Evolutionary conservation across 2,113 vertebrate genomes (phyloP), one percentile per base, ranked within the genome.

Genomic region (Callospermophilus lateralis): DNA sequence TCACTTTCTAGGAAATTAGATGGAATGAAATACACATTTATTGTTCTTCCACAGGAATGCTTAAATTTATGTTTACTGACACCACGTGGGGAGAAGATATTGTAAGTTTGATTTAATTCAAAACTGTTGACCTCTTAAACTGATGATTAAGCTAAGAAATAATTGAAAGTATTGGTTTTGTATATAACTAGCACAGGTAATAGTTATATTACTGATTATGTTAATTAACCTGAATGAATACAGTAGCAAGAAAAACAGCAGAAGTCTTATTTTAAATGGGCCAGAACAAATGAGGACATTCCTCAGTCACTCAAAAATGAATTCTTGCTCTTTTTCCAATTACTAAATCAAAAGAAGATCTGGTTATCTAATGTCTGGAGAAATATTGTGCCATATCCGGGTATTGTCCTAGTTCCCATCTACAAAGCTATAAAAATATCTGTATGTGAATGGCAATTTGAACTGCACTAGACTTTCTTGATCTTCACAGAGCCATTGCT

Each of bases 381-480:
- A 74, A n/a, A 89, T 19, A 3, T 4, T 32, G 4, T 2, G 17
- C 8, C 5, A 20, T 74, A 34, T 48, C 15, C 48, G 10, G 3
- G 3, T 81, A 19, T 26, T 42, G 2, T 32, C 28, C 26, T 94
- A 28, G 13, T 67, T 68, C 7, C 16, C 53, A 22, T 28, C 1
- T 17, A 74, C 3, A 88, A 72, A 55, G 16, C 3, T 74, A 6
- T 19, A 4, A 84, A 92, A 65, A 58, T 19, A 84, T 55, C 4
- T 76, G 48, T 4, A 93, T 68, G 85, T 68, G 45, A 96, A 24
- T 68, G 6, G 4, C 2, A n/a, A 55, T 11, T 26, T 63, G 26
- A 28, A 45, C 2, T 22, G 37, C 0, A 24, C 2, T 17, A 73
- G 26, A 0, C 19, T 73, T 8, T 6, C 4, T n/a, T n/a, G 28